These are phyloP conservation scores for Megalonaias nervosa DNA, from an alignment of 1,140 invertebrate genomes.

Conservation along the genomic window DNA sequence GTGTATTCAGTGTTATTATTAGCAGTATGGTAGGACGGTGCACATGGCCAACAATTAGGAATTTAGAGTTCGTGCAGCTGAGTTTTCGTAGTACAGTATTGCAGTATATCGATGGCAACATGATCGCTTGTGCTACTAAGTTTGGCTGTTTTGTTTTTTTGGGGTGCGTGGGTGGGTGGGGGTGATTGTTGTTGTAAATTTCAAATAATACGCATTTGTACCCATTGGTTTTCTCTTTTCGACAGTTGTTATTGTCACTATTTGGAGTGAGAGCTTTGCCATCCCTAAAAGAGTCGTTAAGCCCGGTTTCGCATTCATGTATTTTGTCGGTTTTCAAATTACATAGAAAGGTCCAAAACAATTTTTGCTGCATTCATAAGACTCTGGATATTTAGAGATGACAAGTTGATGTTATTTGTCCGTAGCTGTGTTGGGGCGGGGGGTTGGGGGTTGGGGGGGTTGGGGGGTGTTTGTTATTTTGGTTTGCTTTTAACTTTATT, in stretches of 20 bases:
- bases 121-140: background rate
- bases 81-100: constrained; percentile 1
- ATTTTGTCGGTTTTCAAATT: background rate
- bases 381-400: no score
- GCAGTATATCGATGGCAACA: background rate
- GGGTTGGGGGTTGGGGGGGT: no score
- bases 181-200: background rate
- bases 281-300: constrained; percentile 1
- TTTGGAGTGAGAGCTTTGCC: background rate
- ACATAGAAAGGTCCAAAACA: background rate
- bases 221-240: constrained; percentile 1
- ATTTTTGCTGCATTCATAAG: background rate
- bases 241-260: background rate
- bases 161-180: background rate
- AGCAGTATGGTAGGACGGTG: constrained; percentile 1
- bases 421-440: no score
- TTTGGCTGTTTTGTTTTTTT: background rate
- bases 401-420: no score
- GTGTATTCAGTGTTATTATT: constrained; percentile 5
- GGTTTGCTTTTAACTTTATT: no score
- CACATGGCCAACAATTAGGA: constrained; percentile 6
- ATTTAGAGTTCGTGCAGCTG: constrained; percentile 2
- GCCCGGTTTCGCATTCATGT: background rate
- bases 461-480: no score
- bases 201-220: background rate